A percentile compares a stretch with the other conserved stretches of the same genome.
Evolutionary conservation across 2,888 invertebrate species (phyloP).

Genomic region (Aspidapion aeneum): DNA sequence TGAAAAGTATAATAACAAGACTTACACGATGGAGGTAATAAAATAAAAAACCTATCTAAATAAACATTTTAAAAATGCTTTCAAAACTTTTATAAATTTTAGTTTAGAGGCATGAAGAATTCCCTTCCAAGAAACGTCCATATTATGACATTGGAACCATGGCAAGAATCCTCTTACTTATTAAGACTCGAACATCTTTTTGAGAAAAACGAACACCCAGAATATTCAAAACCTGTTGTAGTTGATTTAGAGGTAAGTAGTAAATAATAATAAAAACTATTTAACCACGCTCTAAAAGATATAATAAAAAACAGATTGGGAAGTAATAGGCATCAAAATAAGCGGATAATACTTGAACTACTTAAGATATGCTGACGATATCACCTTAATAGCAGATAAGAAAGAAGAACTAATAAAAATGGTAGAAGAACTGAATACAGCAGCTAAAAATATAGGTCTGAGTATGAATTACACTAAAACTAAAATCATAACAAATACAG

Average conservation of each 20-base stretch:
- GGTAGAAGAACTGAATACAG: too few relatives aligned
- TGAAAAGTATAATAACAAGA: constrained; percentile 12
- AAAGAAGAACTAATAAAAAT: too few relatives aligned
- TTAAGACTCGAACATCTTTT: constrained; percentile 63
- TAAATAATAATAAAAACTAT: background rate
- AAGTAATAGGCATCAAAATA: too few relatives aligned
- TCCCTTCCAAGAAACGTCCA: constrained; percentile 66
- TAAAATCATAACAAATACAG: too few relatives aligned
- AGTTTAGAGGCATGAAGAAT: constrained; percentile 48
- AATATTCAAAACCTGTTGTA: constrained; percentile 43
- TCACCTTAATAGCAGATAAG: too few relatives aligned
- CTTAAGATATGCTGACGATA: too few relatives aligned
- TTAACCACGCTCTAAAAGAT: background rate
- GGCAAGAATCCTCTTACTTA: constrained; percentile 48
- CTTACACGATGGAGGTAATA: constrained; percentile 13
- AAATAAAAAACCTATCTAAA: background rate
- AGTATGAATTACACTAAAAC: too few relatives aligned
- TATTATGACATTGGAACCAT: constrained; percentile 75
- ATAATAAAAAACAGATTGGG: constrained; percentile 1
- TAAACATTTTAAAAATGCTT: background rate
- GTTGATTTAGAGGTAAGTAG: constrained; percentile 48
- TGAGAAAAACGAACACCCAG: constrained; percentile 28
- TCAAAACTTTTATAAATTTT: constrained; percentile 49
- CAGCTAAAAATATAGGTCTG: too few relatives aligned
- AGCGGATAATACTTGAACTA: too few relatives aligned